phyloP scores from a whole-genome alignment of 37 sponge, comb jelly and placozoan genomes.

The Beroe forskalii region DNA sequence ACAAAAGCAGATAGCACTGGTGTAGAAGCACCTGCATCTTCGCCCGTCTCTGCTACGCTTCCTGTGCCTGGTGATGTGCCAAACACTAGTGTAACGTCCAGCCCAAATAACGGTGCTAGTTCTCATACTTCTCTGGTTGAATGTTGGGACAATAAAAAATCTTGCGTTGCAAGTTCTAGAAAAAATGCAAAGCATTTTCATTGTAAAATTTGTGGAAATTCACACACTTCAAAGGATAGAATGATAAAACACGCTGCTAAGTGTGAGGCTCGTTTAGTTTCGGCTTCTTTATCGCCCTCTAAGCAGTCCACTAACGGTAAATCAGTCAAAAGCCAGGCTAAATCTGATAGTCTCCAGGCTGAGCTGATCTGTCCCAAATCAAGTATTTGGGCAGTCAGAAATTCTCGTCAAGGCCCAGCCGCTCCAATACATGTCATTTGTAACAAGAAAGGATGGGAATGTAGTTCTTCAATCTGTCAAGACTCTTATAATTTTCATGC shows the following conservation, averaged over 20 bases:
- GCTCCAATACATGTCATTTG: background rate
- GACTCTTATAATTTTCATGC: slow-evolving; percentile 3
- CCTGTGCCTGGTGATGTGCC: background rate
- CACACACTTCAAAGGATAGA: background rate
- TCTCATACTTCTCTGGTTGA: background rate
- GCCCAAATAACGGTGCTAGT: background rate
- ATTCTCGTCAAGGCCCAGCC: background rate
- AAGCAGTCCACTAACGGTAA: background rate
- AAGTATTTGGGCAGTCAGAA: background rate
- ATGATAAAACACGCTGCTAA: background rate
- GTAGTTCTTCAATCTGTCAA: background rate
- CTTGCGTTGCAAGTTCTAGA: background rate
- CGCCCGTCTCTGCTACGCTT: background rate
- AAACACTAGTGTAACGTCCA: background rate
- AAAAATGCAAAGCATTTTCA: background rate
- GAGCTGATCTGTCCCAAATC: slow-evolving; percentile 17
- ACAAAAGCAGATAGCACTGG: too few species aligned
- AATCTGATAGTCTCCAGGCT: background rate
- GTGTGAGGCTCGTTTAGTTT: background rate
- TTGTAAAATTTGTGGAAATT: background rate
- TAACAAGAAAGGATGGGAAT: slow-evolving; percentile 32
- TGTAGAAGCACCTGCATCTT: background rate
- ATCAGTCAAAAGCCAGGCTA: background rate
- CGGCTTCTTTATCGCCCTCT: background rate
- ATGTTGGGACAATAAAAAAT: background rate